Evolutionary conservation across 2,113 vertebrate species (phyloP).

Genomic region (Gnathochromis pfefferi): DNA sequence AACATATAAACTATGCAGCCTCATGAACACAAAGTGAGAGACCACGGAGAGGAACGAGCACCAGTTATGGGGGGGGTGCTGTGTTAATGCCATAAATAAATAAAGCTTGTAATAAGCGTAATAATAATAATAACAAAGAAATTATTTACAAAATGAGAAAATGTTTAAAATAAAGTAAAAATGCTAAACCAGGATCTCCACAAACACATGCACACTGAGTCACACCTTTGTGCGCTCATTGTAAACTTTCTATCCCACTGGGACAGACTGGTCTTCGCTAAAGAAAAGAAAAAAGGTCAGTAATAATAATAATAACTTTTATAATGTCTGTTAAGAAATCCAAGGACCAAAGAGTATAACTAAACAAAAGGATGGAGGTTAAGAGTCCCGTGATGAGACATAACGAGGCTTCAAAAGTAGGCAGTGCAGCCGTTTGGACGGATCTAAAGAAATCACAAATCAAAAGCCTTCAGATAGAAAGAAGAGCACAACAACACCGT

Average conservation of each 20-base stretch:
- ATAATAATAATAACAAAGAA: background rate
- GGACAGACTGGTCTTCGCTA: fast-evolving
- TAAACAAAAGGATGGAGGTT: background rate
- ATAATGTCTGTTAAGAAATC: background rate
- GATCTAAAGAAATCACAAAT: background rate
- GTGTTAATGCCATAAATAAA: background rate
- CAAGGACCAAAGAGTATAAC: background rate
- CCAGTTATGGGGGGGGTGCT: fast-evolving
- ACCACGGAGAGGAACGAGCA: background rate
- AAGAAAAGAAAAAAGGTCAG: background rate
- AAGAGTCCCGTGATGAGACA: background rate
- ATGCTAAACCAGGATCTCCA: background rate
- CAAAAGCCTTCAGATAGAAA: fast-evolving
- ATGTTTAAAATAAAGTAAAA: background rate
- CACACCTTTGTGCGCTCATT: background rate
- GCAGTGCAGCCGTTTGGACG: fast-evolving
- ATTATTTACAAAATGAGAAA: background rate
- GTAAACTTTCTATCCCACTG: background rate
- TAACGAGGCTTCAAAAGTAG: background rate
- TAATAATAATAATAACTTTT: background rate
- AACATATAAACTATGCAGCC: background rate
- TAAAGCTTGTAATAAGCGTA: fast-evolving
- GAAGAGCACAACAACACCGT: fast-evolving
- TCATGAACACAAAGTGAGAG: background rate
- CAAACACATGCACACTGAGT: background rate